Conservation (phyloP, 2,113 vertebrate genomes). For the Centropristis striata region DNA sequence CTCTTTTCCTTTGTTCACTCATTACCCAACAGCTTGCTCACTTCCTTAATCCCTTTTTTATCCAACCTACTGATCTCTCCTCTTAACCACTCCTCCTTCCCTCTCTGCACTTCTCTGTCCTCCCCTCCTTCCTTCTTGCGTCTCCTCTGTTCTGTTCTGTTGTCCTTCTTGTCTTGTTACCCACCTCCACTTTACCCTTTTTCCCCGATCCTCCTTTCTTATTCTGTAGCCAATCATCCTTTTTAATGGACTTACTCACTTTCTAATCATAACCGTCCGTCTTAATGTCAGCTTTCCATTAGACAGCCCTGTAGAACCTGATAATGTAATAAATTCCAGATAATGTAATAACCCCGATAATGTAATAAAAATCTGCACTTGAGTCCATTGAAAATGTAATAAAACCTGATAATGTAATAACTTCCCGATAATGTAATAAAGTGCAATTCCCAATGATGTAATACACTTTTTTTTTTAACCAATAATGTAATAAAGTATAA, state of each 20-base stretch:
- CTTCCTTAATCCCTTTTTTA: slow-evolving; percentile 3
- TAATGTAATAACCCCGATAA: no score
- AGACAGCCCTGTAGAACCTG: no score
- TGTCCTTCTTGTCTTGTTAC: neutral
- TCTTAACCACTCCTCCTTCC: neutral
- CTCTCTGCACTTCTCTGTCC: neutral
- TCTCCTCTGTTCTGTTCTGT: neutral
- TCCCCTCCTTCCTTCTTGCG: neutral
- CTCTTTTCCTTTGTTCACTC: slow-evolving; percentile 20
- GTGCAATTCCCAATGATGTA: no score
- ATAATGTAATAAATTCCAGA: no score
- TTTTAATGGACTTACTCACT: slow-evolving; percentile 43
- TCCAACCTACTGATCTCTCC: neutral
- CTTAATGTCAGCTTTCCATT: slow-evolving; percentile 18
- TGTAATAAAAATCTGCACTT: no score
- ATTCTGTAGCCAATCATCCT: slow-evolving; percentile 72
- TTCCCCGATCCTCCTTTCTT: slow-evolving; percentile 1
- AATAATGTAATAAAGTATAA: no score
- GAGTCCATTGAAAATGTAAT: no score
- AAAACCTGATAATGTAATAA: no score
- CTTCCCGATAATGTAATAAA: no score
- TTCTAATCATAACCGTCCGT: slow-evolving; percentile 18
- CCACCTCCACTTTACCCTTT: neutral
- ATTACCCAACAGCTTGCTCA: neutral
- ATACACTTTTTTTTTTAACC: no score